These are phyloP conservation scores for Blennius ocellaris DNA, from an alignment of 2,113 vertebrate genomes.

Conservation along the genomic window DNA sequence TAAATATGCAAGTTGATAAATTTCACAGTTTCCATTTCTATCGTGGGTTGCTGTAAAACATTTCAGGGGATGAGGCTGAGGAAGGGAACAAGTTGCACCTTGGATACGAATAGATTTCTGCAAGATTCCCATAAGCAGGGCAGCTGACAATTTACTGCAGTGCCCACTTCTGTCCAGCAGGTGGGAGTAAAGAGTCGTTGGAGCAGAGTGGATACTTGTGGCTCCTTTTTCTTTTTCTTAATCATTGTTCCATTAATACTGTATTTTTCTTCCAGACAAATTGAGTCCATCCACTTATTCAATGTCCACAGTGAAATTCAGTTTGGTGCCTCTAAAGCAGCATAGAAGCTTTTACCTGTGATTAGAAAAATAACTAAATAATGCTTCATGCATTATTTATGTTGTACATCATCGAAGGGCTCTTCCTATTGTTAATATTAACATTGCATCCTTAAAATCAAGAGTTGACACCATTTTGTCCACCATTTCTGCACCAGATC, in stretches of 20 bases:
- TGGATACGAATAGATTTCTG: too few species aligned
- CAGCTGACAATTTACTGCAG: neutral
- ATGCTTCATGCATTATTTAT: too few species aligned
- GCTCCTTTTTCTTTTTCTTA: too few species aligned
- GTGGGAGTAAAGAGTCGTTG: constrained; percentile 33
- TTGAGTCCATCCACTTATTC: neutral
- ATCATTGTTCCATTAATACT: neutral
- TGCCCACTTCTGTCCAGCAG: constrained; percentile 49
- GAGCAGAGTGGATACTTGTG: neutral
- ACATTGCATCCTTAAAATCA: too few species aligned
- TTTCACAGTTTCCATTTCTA: too few species aligned
- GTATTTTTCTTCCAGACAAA: neutral
- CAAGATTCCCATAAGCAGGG: neutral
- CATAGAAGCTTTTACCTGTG: neutral
- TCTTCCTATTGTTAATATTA: too few species aligned
- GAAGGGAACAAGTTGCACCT: too few species aligned
- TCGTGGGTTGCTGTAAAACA: too few species aligned
- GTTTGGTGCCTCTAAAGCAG: too few species aligned
- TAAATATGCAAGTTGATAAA: too few species aligned
- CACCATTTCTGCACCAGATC: neutral
- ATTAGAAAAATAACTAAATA: neutral
- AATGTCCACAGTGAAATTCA: neutral
- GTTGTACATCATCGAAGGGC: too few species aligned
- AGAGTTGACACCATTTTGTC: neutral
- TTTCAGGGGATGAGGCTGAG: too few species aligned